Evolutionary conservation across 2,888 invertebrate genomes (phyloP).

Genomic region (Priocnemis perturbator): DNA sequence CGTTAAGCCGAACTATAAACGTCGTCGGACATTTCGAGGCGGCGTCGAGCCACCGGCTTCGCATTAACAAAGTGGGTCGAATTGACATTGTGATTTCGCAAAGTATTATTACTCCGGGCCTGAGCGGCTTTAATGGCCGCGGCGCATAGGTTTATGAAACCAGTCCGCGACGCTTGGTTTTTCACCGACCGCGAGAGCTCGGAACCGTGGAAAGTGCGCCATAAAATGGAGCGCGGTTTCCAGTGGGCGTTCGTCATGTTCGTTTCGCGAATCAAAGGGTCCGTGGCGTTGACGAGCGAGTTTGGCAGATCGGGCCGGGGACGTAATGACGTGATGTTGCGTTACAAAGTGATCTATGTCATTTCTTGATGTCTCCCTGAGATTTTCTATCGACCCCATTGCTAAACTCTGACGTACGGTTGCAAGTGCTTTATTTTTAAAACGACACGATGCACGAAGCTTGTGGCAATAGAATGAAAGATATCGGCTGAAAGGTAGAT

Average conservation of each 20-base stretch:
- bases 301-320: no score
- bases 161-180: constrained; percentile 26
- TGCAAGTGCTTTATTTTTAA: no score
- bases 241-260: constrained; percentile 51
- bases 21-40: constrained; percentile 19
- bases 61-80: constrained; percentile 41
- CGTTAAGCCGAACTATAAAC: constrained; percentile 40
- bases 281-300: no score
- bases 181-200: constrained; percentile 14
- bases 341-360: no score
- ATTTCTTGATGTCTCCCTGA: no score
- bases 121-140: constrained; percentile 25
- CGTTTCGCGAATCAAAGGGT: constrained; percentile 40
- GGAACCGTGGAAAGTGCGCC: constrained; percentile 24
- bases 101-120: constrained; percentile 38
- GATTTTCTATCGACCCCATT: no score
- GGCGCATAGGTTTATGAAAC: constrained; percentile 42
- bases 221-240: constrained; percentile 51
- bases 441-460: no score
- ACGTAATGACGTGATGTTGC: no score
- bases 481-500: no score
- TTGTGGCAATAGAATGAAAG: no score
- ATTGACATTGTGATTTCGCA: constrained; percentile 46
- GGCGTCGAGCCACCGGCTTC: constrained; percentile 11
- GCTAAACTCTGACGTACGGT: no score